These are phyloP conservation scores for Halichondria panicea DNA, from an alignment of 37 sponge, comb jelly and placozoan genomes.

Conservation along the genomic window DNA sequence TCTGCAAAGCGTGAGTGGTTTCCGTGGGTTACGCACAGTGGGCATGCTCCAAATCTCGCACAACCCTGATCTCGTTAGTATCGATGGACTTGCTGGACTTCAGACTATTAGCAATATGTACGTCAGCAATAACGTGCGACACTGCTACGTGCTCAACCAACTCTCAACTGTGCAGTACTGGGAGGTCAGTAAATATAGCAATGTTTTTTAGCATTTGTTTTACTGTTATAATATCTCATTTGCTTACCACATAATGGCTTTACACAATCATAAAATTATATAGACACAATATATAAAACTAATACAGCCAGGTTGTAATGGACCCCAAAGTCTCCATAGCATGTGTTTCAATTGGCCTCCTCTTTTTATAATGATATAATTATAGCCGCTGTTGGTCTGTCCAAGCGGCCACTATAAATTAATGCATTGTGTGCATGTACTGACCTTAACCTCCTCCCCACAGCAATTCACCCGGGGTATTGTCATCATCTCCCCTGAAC, in stretches of 20 bases:
- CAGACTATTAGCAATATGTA: not conserved
- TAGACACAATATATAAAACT: too few relatives aligned
- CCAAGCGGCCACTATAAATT: too few relatives aligned
- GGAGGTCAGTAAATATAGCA: constrained; percentile 26
- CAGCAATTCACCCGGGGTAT: not conserved
- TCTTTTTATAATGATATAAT: too few relatives aligned
- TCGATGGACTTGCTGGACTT: constrained; percentile 63
- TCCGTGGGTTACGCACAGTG: constrained; percentile 16
- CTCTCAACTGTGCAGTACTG: constrained; percentile 47
- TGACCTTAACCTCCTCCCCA: not conserved
- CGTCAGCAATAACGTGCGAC: constrained; percentile 18
- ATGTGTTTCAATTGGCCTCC: too few relatives aligned
- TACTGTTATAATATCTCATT: not conserved
- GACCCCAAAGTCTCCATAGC: too few relatives aligned
- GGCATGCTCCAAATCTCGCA: constrained; percentile 23
- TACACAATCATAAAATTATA: too few relatives aligned
- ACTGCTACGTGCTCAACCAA: constrained; percentile 51
- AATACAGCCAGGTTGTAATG: too few relatives aligned
- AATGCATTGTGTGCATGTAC: too few relatives aligned
- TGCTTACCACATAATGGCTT: too few relatives aligned
- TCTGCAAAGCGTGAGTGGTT: constrained; percentile 50
- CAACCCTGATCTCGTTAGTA: constrained; percentile 27
- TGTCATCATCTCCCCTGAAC: constrained; percentile 21
- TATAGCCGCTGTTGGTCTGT: too few relatives aligned
- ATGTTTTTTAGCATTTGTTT: not conserved